Conservation (phyloP, 2,888 invertebrate species). For the Synanthedon formicaeformis region DNA sequence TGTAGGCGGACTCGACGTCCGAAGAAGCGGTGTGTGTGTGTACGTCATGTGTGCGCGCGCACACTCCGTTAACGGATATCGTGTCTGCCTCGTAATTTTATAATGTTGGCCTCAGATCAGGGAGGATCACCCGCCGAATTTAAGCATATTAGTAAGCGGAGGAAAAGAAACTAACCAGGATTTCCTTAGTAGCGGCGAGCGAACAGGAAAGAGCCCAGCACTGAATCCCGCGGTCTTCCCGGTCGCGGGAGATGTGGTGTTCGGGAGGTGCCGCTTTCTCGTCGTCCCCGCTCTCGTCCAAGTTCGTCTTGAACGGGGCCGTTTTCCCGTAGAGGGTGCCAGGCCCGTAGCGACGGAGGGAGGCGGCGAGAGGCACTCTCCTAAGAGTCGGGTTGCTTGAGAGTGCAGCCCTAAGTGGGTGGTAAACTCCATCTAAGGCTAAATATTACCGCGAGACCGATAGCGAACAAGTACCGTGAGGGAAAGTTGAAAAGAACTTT, state of each 20-base stretch:
- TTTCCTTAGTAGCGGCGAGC: constrained; percentile 72
- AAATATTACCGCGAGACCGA: background rate
- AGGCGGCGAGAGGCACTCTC: constrained; percentile 6
- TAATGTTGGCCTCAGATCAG: background rate
- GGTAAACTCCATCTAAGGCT: background rate
- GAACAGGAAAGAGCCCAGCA: background rate
- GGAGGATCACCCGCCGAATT: constrained; percentile 25
- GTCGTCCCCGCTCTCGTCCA: background rate
- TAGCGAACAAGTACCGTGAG: background rate
- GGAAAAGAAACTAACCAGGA: constrained; percentile 75
- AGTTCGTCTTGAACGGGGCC: background rate
- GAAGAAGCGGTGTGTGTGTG: background rate
- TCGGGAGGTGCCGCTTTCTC: background rate
- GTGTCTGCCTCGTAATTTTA: background rate
- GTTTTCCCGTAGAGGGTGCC: constrained; percentile 38
- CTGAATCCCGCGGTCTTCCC: background rate
- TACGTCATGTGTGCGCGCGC: background rate
- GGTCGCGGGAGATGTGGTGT: background rate
- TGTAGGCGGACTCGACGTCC: background rate
- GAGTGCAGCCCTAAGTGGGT: background rate
- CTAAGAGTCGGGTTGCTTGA: background rate
- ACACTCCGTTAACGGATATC: background rate
- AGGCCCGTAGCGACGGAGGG: constrained; percentile 45
- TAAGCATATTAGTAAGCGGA: constrained; percentile 74
- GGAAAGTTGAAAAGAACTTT: background rate